Base-by-base conservation (phyloP, 2,113 vertebrate species). In the Lophura nycthemera region DNA sequence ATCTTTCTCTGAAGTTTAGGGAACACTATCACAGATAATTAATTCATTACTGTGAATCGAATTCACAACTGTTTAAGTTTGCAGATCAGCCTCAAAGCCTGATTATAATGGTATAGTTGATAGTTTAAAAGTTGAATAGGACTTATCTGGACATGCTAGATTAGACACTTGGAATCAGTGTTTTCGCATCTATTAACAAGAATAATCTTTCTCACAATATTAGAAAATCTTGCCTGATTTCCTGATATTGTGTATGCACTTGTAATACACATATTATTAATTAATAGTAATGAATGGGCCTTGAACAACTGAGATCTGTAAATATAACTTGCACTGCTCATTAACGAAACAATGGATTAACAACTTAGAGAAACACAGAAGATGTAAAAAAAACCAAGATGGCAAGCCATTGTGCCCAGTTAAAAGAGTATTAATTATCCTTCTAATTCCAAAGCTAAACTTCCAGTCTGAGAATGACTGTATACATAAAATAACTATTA, bases 21-120 rank as follows among this genome's bases (percentile, higher is more conserved):
- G 36, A 59, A 59, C 15, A 50, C 16, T 59, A 72, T 13, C 7
- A 63, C 40, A 88, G 71, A 88, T 61, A 87, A 87, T 91, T 71
- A 93, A 75, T 91, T 82, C 30, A 65, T 85, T 91, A 70, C 76
- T 57, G 19, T 69, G 38, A 85, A 89, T 54, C 63, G 36, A 79
- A 54, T 95, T 91, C 88, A 80, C 71, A 92, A 83, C 56, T 69
- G 72, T 83, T 93, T 83, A 94, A 85, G 85, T 91, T n/a, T 92
- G 45, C 50, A 76, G 48, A 57, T 83, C 63, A 82, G 67, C 82
- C 82, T 70, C 36, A 48, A 54, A 40, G 59, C n/a, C n/a, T 95
- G 48, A 69, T 59, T 72, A 34, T 76, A 93, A 65, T 76, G 85
- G 43, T 16, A 54, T 48, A 65, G 43, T 66, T 50, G 45, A 63